Conservation (phyloP, 2,888 invertebrate genomes). For the Labia minor region DNA sequence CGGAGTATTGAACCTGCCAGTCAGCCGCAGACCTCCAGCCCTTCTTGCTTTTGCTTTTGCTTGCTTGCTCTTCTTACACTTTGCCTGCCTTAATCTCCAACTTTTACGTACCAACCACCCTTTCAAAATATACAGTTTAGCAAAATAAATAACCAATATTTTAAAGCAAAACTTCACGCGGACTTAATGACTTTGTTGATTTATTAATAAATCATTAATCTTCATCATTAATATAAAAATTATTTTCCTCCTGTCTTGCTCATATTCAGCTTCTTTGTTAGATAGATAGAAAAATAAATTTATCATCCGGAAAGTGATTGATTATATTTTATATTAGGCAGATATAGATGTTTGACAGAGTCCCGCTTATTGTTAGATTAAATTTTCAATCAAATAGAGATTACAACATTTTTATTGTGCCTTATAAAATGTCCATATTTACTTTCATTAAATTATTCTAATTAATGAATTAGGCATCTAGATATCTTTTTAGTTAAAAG, state of each 20-base stretch:
- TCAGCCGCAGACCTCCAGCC: conserved; percentile 16
- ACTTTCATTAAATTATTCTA: background rate
- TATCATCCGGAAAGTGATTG: background rate
- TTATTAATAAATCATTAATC: background rate
- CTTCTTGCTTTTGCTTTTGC: background rate
- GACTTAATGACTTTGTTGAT: background rate
- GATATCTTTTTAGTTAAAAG: no score
- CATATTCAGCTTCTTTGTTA: background rate
- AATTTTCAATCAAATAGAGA: background rate
- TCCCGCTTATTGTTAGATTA: background rate
- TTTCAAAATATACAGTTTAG: background rate
- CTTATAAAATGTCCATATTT: background rate
- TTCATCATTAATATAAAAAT: background rate
- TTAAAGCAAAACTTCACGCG: background rate
- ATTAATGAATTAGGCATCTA: no score
- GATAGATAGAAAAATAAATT: background rate
- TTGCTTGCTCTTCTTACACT: background rate
- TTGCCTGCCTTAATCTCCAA: conserved; percentile 14
- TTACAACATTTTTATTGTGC: background rate
- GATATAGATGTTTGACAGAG: background rate
- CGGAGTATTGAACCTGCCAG: conserved; percentile 39
- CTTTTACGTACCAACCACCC: conserved; percentile 1
- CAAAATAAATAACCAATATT: background rate
- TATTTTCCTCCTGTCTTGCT: background rate
- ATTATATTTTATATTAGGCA: background rate